Conservation (phyloP, 2,113 vertebrate genomes). For the Caloenas nicobarica region DNA sequence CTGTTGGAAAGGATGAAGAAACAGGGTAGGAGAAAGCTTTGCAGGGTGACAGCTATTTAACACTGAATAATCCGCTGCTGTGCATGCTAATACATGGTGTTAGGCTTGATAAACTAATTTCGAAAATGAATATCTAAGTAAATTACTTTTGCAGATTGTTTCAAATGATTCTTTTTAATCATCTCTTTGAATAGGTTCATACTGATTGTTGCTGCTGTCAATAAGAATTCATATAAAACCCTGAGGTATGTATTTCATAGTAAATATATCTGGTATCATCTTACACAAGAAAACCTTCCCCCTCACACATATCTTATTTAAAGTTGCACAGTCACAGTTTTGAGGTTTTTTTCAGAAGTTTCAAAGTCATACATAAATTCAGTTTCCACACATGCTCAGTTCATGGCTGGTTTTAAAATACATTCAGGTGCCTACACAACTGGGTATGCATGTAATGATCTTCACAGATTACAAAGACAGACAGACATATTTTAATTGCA, state of each 20-base stretch:
- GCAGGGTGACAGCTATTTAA: slow-evolving; percentile 16
- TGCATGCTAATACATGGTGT: slow-evolving; percentile 13
- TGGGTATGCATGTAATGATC: background rate
- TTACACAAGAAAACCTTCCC: background rate
- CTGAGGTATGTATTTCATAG: background rate
- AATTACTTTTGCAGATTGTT: slow-evolving; percentile 39
- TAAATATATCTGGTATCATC: background rate
- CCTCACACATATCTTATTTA: background rate
- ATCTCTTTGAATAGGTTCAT: background rate
- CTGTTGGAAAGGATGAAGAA: background rate
- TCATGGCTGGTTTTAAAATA: background rate
- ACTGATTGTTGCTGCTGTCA: background rate
- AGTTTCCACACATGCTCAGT: background rate
- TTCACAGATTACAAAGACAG: background rate
- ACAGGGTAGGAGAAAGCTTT: background rate
- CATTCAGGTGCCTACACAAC: background rate
- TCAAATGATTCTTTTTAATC: slow-evolving; percentile 13
- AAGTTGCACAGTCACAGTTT: background rate
- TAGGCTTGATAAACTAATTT: slow-evolving; percentile 56
- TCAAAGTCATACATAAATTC: background rate
- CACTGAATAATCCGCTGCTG: slow-evolving; percentile 23
- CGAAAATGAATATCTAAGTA: slow-evolving; percentile 29
- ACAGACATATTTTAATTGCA: background rate
- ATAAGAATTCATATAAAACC: background rate
- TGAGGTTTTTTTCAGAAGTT: background rate